phyloP scores from a whole-genome alignment of 2,888 invertebrate species.

The Rotaria sp. region DNA sequence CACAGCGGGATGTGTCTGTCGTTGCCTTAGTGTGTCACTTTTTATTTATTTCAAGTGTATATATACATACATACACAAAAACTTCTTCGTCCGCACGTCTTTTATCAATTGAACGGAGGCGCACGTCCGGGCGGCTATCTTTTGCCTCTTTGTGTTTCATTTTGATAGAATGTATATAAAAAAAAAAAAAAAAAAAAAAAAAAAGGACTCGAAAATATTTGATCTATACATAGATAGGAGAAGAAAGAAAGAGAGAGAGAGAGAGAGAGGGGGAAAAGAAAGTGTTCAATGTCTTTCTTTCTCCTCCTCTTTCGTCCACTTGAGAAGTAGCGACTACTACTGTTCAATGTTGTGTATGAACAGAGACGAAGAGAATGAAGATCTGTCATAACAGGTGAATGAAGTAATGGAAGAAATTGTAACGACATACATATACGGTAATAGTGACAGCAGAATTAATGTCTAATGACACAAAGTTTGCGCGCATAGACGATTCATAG shows the following conservation, averaged over 20 bases:
- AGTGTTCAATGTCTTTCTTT: background rate
- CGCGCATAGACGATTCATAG: background rate
- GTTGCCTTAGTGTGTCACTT: background rate
- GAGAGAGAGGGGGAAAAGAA: background rate
- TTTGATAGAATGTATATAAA: background rate
- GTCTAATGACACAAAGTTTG: constrained; percentile 10
- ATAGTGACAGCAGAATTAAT: constrained; percentile 4
- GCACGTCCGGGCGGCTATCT: background rate
- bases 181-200: background rate
- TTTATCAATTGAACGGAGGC: background rate
- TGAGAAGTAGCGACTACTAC: background rate
- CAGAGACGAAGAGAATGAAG: background rate
- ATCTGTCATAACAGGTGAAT: constrained; percentile 22
- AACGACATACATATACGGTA: background rate
- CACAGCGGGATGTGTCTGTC: background rate
- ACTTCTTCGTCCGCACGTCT: background rate
- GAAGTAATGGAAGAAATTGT: background rate
- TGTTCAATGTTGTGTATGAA: constrained; percentile 7
- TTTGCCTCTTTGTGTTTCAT: background rate
- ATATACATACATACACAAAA: background rate
- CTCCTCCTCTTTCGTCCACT: constrained; percentile 3
- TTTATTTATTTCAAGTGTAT: background rate
- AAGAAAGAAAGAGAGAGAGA: background rate
- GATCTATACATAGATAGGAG: background rate
- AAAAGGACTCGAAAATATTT: background rate